Base-by-base conservation (phyloP, 1,140 invertebrate species). In the Thaumatotibia leucotreta region DNA sequence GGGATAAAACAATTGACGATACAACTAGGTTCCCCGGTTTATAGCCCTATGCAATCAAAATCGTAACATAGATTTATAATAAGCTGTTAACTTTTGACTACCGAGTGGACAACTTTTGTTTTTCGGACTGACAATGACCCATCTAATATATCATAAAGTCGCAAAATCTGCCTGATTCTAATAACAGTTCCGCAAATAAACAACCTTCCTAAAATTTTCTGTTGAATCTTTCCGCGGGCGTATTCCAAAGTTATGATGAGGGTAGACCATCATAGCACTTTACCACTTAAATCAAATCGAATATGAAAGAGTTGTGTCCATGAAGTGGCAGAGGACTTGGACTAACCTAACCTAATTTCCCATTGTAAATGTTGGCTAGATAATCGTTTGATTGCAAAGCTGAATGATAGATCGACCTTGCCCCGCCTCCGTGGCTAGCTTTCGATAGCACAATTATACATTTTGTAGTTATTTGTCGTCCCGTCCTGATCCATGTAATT, bases 401-500 rank as follows among this genome's bases (percentile, higher is more conserved):
- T 78, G 73, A 76, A 77, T 88, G 84, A 90, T 83, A 86, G 77
- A 90, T 88, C 77, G 83, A 74, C 83, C 80, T 79, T 76, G 80
- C 72, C 52, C 80, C 85, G 75, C 86, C 82, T 80, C 69, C 68
- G 65, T 64, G 70, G 69, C 72, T 75, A 69, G 75, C 69, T 79
- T 80, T 80, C 77, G 78, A 82, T 78, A 72, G 74, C 74, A 76
- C 84, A 87, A 88, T 89, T 84, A 88, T 76, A 85, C 77, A 82
- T 82, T 85, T 80, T 79, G 76, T 67, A 69, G 69, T 74, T 70
- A 77, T 80, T 80, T 77, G 75, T 80, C 62, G 68, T 71, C 45
- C 61, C 74, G 73, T 70, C 67, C 74, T 73, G 52, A 72, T 66
- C 67, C 54, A 49, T 64, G 62, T 83, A 80, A 84, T 84, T 76